Percentiles rank a stretch among this genome's conserved stretches.
phyloP scores from a whole-genome alignment of 2,113 vertebrate genomes.

The Campylomormyrus numenius region DNA sequence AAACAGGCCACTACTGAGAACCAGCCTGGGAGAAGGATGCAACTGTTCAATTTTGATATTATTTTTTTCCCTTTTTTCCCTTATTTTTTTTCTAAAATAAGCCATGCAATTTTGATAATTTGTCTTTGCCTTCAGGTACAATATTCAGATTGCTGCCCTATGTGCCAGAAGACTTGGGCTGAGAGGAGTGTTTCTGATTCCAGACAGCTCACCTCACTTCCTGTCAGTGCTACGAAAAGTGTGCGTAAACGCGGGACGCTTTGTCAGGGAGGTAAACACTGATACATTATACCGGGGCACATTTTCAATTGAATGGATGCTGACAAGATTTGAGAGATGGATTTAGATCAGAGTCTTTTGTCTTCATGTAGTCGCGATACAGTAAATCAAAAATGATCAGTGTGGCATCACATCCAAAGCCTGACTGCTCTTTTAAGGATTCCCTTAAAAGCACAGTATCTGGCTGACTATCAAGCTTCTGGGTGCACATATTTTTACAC shows the following conservation, averaged over 20 bases:
- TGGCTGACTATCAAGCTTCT: background rate
- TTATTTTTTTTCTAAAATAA: background rate
- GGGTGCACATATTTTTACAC: background rate
- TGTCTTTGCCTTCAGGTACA: background rate
- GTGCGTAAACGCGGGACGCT: too few relatives aligned
- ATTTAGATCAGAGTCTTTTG: background rate
- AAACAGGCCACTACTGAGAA: background rate
- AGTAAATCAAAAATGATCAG: slow-evolving; percentile 7
- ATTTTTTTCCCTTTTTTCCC: background rate
- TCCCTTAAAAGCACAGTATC: background rate
- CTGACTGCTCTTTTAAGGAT: background rate
- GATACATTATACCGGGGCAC: background rate
- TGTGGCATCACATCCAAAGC: background rate
- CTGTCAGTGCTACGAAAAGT: background rate
- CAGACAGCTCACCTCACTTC: background rate
- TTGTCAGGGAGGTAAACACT: background rate
- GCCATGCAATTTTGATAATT: slow-evolving; percentile 7
- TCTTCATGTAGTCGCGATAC: background rate
- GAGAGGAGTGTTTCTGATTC: background rate
- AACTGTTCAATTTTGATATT: background rate
- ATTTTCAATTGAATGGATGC: background rate
- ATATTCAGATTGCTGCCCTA: background rate
- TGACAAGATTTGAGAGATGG: background rate
- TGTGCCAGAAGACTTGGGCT: background rate
- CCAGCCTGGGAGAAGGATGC: background rate